These are phyloP conservation scores for Argyresthia goedartella DNA, from an alignment of 2,888 invertebrate genomes.

Conservation along the genomic window DNA sequence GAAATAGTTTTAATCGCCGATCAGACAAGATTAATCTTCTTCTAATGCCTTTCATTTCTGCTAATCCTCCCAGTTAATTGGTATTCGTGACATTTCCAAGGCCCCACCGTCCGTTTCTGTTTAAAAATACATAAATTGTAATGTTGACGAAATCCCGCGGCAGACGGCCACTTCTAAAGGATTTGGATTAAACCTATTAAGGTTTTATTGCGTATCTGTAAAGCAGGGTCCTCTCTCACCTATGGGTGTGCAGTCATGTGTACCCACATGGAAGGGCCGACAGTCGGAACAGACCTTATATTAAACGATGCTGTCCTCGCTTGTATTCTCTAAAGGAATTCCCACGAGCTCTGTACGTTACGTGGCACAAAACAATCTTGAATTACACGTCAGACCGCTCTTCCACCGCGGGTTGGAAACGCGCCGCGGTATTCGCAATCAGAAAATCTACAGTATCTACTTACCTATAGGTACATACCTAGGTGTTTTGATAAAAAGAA, in stretches of 20 bases:
- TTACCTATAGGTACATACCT: too few relatives aligned
- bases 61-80: not conserved
- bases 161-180: not conserved
- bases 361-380: not conserved
- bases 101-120: not conserved
- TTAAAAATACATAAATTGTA: not conserved
- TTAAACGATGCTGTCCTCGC: slow-evolving; percentile 29
- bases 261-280: slow-evolving; percentile 34
- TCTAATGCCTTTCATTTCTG: not conserved
- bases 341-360: slow-evolving; percentile 1
- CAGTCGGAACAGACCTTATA: slow-evolving; percentile 28
- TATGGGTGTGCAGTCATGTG: slow-evolving; percentile 31
- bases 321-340: slow-evolving; percentile 15
- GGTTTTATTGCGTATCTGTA: slow-evolving; percentile 21
- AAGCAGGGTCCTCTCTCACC: slow-evolving; percentile 23
- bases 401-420: not conserved
- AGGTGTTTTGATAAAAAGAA: not conserved
- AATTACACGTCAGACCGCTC: not conserved
- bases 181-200: too few relatives aligned
- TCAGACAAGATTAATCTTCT: too few relatives aligned
- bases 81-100: not conserved
- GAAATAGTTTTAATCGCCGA: too few relatives aligned
- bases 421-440: not conserved
- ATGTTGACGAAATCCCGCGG: not conserved
- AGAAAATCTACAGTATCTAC: not conserved